A percentile compares a stretch with the other conserved stretches of the same genome.
Evolutionary conservation across 2,888 invertebrate genomes (phyloP).

Genomic region (Pegoplata infirma): DNA sequence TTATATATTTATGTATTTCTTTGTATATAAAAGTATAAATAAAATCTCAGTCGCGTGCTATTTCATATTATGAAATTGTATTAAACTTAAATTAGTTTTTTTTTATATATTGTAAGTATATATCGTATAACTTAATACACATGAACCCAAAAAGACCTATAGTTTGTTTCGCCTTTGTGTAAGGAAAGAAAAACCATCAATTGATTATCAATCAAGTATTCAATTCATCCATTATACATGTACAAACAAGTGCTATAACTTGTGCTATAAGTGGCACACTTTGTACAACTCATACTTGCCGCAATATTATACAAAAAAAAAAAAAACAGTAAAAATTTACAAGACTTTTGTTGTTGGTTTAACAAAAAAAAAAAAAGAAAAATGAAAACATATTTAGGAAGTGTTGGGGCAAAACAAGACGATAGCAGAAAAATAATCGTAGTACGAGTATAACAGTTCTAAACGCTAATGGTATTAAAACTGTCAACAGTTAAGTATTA

Average conservation of each 20-base stretch:
- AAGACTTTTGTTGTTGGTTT: neutral
- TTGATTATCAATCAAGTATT: slow-evolving; percentile 75
- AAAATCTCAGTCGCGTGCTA: slow-evolving; percentile 22
- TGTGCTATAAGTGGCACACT: slow-evolving; percentile 12
- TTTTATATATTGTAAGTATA: neutral
- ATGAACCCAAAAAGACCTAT: neutral
- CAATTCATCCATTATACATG: slow-evolving; percentile 32
- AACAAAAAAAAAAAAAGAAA: neutral
- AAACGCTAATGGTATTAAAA: slow-evolving; percentile 57
- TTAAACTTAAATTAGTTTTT: slow-evolving; percentile 30
- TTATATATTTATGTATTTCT: too few relatives aligned
- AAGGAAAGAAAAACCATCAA: slow-evolving; percentile 66
- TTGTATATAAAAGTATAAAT: too few relatives aligned
- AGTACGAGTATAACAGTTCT: neutral
- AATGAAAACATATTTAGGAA: neutral
- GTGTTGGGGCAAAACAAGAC: neutral
- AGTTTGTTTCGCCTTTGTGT: neutral
- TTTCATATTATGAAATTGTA: slow-evolving; percentile 22
- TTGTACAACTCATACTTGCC: neutral
- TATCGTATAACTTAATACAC: neutral
- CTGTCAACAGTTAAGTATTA: slow-evolving; percentile 58
- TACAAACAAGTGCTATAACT: slow-evolving; percentile 14
- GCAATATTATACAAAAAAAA: neutral
- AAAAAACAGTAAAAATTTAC: slow-evolving; percentile 10
- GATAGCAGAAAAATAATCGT: neutral